Percentiles rank a stretch among this genome's conserved stretches.
phyloP scores from a whole-genome alignment of 2,888 invertebrate species.

The Acholoe squamosa region DNA sequence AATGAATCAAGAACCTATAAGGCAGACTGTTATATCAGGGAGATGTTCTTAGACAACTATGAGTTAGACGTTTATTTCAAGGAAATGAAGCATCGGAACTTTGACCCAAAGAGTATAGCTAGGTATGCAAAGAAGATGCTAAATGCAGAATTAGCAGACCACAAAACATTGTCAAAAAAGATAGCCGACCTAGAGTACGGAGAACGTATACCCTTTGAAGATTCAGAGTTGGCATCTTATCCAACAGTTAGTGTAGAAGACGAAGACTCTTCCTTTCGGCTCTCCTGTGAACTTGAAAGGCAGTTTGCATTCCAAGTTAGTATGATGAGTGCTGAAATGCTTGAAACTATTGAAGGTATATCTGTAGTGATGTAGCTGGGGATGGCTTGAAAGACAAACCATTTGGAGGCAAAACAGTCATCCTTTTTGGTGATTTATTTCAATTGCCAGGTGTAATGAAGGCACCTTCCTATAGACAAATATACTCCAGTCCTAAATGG shows the following conservation, averaged over 20 bases:
- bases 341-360: constrained; percentile 24
- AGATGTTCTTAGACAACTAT: constrained; percentile 4
- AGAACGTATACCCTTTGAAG: constrained; percentile 37
- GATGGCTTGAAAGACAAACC: not conserved
- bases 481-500: constrained; percentile 15
- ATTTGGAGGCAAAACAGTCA: constrained; percentile 40
- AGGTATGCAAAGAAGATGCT: constrained; percentile 43
- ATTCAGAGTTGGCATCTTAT: not conserved
- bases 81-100: constrained; percentile 49
- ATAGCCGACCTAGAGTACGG: constrained; percentile 27
- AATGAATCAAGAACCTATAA: constrained; percentile 2
- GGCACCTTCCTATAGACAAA: not conserved
- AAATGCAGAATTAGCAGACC: constrained; percentile 19
- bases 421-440: constrained; percentile 47
- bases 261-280: not conserved
- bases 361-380: constrained; percentile 37
- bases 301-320: not conserved
- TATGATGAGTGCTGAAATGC: constrained; percentile 51
- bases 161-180: not conserved
- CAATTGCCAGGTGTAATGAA: constrained; percentile 22
- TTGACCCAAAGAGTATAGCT: constrained; percentile 44
- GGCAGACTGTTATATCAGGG: constrained; percentile 38
- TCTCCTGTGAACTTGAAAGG: not conserved
- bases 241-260: not conserved
- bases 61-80: constrained; percentile 15